These are phyloP conservation scores for Panthera leo DNA, from an alignment of 2,113 vertebrate genomes.

Conservation along the genomic window DNA sequence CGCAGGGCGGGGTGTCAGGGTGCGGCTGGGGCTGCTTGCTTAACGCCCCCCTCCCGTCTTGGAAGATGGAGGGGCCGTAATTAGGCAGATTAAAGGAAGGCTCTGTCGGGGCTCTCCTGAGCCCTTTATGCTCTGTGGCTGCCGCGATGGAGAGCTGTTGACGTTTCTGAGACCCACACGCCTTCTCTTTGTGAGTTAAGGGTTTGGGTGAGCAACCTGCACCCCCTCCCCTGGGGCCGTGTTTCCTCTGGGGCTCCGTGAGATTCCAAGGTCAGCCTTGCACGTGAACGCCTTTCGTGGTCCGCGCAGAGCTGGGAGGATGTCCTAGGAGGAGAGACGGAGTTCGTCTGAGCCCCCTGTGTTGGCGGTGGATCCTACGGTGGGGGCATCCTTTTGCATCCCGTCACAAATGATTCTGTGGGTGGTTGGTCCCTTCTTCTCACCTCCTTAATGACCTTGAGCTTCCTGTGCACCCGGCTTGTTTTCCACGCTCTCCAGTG, in stretches of 20 bases:
- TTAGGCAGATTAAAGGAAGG: slow-evolving; percentile 70
- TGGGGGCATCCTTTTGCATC: not conserved
- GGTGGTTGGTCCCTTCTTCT: not conserved
- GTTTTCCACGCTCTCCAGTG: not conserved
- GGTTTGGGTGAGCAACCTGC: slow-evolving; percentile 70
- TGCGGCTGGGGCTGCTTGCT: not conserved
- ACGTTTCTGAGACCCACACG: not conserved
- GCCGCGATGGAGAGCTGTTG: not conserved
- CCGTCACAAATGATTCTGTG: not conserved
- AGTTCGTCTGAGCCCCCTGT: fast-evolving
- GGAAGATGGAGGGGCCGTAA: slow-evolving; percentile 37
- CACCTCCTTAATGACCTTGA: slow-evolving; percentile 38
- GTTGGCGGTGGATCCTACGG: fast-evolving
- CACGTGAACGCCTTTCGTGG: fast-evolving
- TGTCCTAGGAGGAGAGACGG: not conserved
- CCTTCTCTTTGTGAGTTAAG: slow-evolving; percentile 63
- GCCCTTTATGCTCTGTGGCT: slow-evolving; percentile 53
- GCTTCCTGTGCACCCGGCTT: not conserved
- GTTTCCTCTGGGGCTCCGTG: slow-evolving; percentile 40
- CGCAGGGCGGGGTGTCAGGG: not conserved
- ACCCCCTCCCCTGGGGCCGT: slow-evolving; percentile 43
- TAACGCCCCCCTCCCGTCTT: not conserved
- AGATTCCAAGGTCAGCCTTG: not conserved
- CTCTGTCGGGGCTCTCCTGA: slow-evolving; percentile 60
- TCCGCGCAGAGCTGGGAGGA: not conserved